Evolutionary conservation across 2,113 vertebrate genomes (phyloP).

Genomic region (Rhinoderma darwinii): DNA sequence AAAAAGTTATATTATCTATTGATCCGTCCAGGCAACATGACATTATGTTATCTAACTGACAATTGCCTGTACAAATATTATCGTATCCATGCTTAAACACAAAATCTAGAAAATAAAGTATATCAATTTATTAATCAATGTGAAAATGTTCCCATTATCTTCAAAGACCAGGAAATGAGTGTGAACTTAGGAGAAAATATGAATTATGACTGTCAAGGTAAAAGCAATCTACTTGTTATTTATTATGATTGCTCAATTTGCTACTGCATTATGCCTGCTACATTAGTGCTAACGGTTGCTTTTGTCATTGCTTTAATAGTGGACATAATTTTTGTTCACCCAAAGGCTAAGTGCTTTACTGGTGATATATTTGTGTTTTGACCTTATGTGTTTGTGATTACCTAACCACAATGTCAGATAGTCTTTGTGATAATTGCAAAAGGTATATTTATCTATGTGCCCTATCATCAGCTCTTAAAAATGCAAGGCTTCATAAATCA

Average conservation of each 20-base stretch:
- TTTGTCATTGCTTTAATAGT: conserved; percentile 57
- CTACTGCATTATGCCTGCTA: conserved; percentile 32
- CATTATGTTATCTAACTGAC: neutral
- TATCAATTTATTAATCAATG: conserved; percentile 38
- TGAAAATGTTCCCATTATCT: conserved; percentile 33
- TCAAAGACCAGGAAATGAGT: conserved; percentile 54
- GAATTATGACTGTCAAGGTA: conserved; percentile 56
- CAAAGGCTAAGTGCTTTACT: conserved; percentile 53
- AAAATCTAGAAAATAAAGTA: neutral
- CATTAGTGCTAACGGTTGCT: conserved; percentile 57
- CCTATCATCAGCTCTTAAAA: neutral
- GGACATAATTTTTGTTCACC: conserved; percentile 58
- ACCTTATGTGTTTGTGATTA: conserved; percentile 59
- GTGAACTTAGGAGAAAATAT: conserved; percentile 52
- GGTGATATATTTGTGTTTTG: conserved; percentile 54
- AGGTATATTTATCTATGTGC: conserved; percentile 21
- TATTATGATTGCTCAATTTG: conserved; percentile 58
- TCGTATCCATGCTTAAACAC: neutral
- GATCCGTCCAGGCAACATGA: neutral
- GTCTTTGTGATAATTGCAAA: conserved; percentile 31
- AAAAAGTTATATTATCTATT: conserved; percentile 10
- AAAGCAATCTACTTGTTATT: conserved; percentile 58
- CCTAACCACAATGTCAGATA: conserved; percentile 51
- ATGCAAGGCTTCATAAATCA: conserved; percentile 35
- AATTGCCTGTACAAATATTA: conserved; percentile 9